Percentiles rank a stretch among this genome's conserved stretches.
These are phyloP conservation scores for Scaptomyza tumidula DNA, from an alignment of 2,888 invertebrate genomes.

Conservation along the genomic window DNA sequence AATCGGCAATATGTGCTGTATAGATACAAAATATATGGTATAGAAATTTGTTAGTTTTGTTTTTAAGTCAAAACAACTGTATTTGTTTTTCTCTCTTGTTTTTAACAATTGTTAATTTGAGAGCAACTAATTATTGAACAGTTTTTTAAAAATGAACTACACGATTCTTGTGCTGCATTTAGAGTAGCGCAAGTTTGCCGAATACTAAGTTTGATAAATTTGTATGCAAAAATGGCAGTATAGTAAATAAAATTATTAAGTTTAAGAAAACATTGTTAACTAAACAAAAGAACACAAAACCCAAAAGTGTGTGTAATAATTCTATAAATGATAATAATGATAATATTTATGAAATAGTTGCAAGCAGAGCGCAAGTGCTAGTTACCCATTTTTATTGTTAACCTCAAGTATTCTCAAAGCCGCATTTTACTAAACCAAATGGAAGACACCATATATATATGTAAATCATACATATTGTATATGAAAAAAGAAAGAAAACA, in stretches of 20 bases:
- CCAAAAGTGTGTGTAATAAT: slow-evolving; percentile 51
- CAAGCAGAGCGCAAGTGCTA: slow-evolving; percentile 56
- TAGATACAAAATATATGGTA: slow-evolving; percentile 19
- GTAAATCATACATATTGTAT: not conserved
- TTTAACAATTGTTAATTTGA: slow-evolving; percentile 37
- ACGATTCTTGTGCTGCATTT: slow-evolving; percentile 58
- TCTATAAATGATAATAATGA: slow-evolving; percentile 50
- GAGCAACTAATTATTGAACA: slow-evolving; percentile 25
- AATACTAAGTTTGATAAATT: slow-evolving; percentile 59
- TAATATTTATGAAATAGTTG: slow-evolving; percentile 63
- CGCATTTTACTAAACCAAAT: slow-evolving; percentile 71
- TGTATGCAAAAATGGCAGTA: slow-evolving; percentile 43
- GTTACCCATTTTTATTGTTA: slow-evolving; percentile 72
- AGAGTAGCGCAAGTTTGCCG: slow-evolving; percentile 51
- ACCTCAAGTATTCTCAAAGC: slow-evolving; percentile 76
- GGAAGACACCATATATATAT: slow-evolving; percentile 40
- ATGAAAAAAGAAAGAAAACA: no score
- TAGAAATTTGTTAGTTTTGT: slow-evolving; percentile 53
- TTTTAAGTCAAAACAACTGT: slow-evolving; percentile 9
- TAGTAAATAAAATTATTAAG: slow-evolving; percentile 60
- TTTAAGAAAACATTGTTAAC: slow-evolving; percentile 70
- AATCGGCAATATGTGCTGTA: not conserved
- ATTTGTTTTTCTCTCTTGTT: slow-evolving; percentile 31
- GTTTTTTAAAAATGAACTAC: slow-evolving; percentile 41
- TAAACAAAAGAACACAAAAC: slow-evolving; percentile 56